Evolutionary conservation across 2,888 invertebrate genomes (phyloP).

Genomic region (Tipula confusa): DNA sequence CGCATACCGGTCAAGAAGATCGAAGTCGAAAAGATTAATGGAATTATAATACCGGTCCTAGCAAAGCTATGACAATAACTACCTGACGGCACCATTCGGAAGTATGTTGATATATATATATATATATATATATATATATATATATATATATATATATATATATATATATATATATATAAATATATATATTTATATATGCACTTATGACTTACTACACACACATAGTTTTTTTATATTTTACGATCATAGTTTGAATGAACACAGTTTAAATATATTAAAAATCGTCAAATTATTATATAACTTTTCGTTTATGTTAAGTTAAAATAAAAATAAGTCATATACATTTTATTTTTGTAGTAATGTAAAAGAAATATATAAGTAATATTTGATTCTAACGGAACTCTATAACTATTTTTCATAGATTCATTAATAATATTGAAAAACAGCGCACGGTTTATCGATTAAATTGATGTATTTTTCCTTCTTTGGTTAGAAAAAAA

Average conservation of each 20-base stretch:
- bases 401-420: background rate
- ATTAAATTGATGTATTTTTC: conserved; percentile 25
- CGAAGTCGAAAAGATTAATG: too few species aligned
- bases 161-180: too few species aligned
- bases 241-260: background rate
- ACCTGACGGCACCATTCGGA: too few species aligned
- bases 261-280: background rate
- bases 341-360: background rate
- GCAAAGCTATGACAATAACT: too few species aligned
- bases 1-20: too few species aligned
- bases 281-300: background rate
- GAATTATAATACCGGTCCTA: too few species aligned
- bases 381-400: conserved; percentile 20
- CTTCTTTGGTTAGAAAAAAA: background rate
- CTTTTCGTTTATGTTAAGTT: background rate
- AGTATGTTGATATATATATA: too few species aligned
- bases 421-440: conserved; percentile 21
- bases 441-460: background rate
- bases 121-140: too few species aligned
- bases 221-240: too few species aligned
- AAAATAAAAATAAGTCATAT: background rate
- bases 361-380: background rate
- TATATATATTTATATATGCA: background rate
- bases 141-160: too few species aligned
- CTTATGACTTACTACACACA: too few species aligned